These are phyloP conservation scores for Kuschelorhynchus macadamiae DNA, from an alignment of 2,888 invertebrate genomes.

Conservation along the genomic window DNA sequence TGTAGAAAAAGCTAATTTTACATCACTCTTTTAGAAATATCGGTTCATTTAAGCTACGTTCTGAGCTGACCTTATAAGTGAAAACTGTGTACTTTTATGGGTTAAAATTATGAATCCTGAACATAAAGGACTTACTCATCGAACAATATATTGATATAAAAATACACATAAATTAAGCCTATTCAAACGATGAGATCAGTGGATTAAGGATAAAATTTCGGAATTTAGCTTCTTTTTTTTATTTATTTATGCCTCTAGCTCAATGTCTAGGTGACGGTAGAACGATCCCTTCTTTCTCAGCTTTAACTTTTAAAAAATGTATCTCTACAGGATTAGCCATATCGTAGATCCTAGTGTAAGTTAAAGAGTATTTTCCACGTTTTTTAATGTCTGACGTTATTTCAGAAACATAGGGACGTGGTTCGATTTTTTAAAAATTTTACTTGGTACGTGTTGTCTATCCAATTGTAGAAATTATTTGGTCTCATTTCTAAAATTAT, in stretches of 20 bases:
- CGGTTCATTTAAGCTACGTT: no score
- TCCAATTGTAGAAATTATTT: no score
- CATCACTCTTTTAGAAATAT: no score
- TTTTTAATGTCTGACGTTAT: neutral
- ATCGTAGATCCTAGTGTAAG: neutral
- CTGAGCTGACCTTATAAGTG: no score
- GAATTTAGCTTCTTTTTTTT: constrained; percentile 8
- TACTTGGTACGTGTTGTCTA: neutral
- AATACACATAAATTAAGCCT: no score
- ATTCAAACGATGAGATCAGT: no score
- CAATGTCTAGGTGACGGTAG: neutral
- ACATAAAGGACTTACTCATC: no score
- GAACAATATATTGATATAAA: no score
- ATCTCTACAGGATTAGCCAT: neutral
- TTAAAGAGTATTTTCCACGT: constrained; percentile 4
- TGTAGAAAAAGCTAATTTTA: no score
- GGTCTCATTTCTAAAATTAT: neutral
- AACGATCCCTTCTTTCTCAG: constrained; percentile 8
- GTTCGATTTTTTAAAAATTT: neutral
- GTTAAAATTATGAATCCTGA: no score
- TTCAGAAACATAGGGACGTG: neutral
- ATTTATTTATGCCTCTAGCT: constrained; percentile 9
- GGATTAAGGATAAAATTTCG: neutral
- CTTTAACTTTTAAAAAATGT: constrained; percentile 22
- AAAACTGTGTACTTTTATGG: no score